Conservation (phyloP, 2,888 invertebrate genomes). For the Gymnosoma rotundatum region DNA sequence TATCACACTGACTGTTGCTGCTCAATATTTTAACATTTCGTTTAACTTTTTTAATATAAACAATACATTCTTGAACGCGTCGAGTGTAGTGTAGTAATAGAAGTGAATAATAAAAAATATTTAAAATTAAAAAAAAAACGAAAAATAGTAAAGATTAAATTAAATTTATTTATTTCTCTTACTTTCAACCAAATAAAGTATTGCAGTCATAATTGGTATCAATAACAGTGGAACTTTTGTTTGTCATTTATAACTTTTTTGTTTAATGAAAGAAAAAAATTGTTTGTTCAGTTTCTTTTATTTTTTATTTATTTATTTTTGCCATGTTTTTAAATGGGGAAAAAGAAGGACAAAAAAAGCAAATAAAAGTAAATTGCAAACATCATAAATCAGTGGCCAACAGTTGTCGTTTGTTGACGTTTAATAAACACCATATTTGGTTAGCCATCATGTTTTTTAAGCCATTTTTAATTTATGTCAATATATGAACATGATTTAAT, state of each 20-base stretch:
- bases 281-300: background rate
- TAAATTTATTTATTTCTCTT: background rate
- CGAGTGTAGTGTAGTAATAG: no score
- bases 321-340: conserved; percentile 21
- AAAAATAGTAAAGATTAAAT: conserved; percentile 18
- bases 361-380: conserved; percentile 70
- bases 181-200: conserved; percentile 6
- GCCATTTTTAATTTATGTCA: conserved; percentile 73
- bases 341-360: conserved; percentile 3
- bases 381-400: conserved; percentile 72
- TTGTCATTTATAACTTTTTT: conserved; percentile 27
- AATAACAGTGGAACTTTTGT: conserved; percentile 58
- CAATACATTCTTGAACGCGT: no score
- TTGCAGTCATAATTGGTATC: conserved; percentile 62
- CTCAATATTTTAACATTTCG: no score
- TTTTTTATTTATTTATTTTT: conserved; percentile 1
- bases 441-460: conserved; percentile 75
- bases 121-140: no score
- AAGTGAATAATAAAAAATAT: no score
- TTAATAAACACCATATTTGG: conserved; percentile 81
- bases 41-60: no score
- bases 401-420: conserved; percentile 73
- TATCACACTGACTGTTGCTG: no score
- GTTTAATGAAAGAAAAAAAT: background rate
- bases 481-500: conserved; percentile 68